Percentiles rank a stretch among this genome's conserved stretches.
These are phyloP conservation scores for Biston stratarius DNA, from an alignment of 2,888 invertebrate species.

Conservation along the genomic window DNA sequence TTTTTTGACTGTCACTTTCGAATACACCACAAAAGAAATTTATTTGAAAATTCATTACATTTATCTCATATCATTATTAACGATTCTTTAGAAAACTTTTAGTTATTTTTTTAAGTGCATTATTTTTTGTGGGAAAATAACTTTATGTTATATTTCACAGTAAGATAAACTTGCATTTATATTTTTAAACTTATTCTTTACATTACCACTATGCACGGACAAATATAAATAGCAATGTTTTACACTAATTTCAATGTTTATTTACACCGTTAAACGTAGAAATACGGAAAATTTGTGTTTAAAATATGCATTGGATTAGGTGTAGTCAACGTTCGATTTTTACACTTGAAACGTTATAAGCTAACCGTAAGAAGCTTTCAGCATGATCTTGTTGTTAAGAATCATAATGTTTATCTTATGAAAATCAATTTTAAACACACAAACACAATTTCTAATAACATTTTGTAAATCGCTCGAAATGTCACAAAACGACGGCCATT, in stretches of 20 bases:
- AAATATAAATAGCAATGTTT: neutral
- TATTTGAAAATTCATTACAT: conserved; percentile 39
- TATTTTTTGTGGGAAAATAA: conserved; percentile 5
- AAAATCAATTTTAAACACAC: conserved; percentile 57
- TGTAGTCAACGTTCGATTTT: conserved; percentile 44
- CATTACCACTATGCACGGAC: conserved; percentile 18
- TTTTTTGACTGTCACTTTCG: conserved; percentile 59
- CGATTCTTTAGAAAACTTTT: too few relatives aligned
- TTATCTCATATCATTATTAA: conserved; percentile 10
- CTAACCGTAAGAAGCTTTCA: conserved; percentile 36
- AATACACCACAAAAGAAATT: conserved; percentile 49
- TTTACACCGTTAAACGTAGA: conserved; percentile 2
- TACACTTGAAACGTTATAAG: conserved; percentile 33
- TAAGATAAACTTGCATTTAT: neutral
- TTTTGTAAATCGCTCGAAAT: conserved; percentile 68
- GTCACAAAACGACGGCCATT: conserved; percentile 79
- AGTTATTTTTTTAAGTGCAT: too few relatives aligned
- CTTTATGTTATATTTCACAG: too few relatives aligned
- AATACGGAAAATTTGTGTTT: conserved; percentile 27
- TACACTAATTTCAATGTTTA: conserved; percentile 8
- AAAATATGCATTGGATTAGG: conserved; percentile 46
- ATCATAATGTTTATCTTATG: conserved; percentile 68
- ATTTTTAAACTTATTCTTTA: conserved; percentile 5
- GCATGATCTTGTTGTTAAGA: conserved; percentile 29
- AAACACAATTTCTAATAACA: conserved; percentile 56